These are phyloP conservation scores for Prionace glauca DNA, from an alignment of 2,797 vertebrate genomes.

Conservation along the genomic window DNA sequence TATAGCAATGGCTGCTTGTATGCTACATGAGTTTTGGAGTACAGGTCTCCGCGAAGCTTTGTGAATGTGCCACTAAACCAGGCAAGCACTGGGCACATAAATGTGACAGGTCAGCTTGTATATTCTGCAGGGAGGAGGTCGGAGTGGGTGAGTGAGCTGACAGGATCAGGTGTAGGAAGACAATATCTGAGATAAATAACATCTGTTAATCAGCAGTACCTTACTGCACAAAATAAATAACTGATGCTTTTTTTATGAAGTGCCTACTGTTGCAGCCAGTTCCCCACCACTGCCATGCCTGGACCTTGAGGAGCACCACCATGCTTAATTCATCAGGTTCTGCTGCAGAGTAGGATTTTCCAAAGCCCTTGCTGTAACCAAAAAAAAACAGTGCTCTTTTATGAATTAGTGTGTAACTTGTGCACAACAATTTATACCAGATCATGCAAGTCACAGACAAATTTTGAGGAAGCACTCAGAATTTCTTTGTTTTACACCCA, in stretches of 20 bases:
- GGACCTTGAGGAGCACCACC: not conserved
- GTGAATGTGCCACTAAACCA: not conserved
- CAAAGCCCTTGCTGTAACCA: not conserved
- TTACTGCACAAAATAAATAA: not conserved
- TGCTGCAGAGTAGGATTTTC: not conserved
- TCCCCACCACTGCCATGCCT: not conserved
- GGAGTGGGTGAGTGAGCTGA: not conserved
- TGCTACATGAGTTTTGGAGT: not conserved
- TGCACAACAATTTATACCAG: not conserved
- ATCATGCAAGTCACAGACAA: not conserved
- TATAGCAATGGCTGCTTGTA: not conserved
- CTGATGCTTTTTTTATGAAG: not conserved
- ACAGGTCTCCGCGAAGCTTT: too few relatives aligned
- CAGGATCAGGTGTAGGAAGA: not conserved
- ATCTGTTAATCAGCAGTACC: not conserved
- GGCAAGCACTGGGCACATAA: not conserved
- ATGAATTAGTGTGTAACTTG: not conserved
- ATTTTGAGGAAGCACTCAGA: not conserved
- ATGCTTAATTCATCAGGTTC: not conserved
- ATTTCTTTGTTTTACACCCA: not conserved
- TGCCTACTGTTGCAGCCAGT: not conserved
- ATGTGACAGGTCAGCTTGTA: not conserved
- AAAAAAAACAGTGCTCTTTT: not conserved
- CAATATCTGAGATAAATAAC: not conserved
- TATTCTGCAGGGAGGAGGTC: not conserved